A percentile compares a stretch with the other conserved stretches of the same genome.
Conservation (phyloP, 2,113 vertebrate species). For the Mus musculus region DNA sequence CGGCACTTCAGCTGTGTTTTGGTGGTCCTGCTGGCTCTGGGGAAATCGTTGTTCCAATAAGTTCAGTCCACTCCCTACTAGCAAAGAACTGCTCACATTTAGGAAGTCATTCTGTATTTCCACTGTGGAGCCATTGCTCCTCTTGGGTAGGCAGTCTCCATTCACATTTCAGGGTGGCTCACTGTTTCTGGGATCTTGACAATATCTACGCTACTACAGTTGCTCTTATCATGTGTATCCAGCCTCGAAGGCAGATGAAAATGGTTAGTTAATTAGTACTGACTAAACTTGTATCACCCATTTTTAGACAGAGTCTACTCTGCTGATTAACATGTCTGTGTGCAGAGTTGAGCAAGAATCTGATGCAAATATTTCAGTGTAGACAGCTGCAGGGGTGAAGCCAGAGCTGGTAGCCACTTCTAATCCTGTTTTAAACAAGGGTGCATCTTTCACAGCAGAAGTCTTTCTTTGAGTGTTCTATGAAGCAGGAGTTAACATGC, state of each 20-base stretch:
- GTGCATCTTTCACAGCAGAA: not conserved
- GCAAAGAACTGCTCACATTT: not conserved
- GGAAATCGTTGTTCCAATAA: not conserved
- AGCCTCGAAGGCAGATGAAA: not conserved
- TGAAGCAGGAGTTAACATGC: not conserved
- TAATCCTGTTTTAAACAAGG: accelerated
- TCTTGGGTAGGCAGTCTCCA: not conserved
- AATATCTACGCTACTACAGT: too few species aligned
- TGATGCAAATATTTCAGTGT: not conserved
- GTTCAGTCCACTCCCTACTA: not conserved
- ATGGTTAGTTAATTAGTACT: not conserved
- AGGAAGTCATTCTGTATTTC: not conserved
- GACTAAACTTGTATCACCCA: not conserved
- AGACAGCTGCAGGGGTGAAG: not conserved
- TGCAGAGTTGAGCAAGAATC: not conserved
- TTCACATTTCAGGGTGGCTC: not conserved
- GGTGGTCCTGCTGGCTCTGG: not conserved
- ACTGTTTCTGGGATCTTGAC: not conserved
- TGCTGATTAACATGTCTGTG: not conserved
- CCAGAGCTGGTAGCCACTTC: not conserved
- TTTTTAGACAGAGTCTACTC: not conserved
- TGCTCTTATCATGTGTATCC: not conserved
- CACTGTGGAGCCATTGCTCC: not conserved
- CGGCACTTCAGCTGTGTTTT: too few species aligned
- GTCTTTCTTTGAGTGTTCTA: not conserved